phyloP scores from a whole-genome alignment of 2,888 invertebrate genomes.

The Craniophora ligustri region DNA sequence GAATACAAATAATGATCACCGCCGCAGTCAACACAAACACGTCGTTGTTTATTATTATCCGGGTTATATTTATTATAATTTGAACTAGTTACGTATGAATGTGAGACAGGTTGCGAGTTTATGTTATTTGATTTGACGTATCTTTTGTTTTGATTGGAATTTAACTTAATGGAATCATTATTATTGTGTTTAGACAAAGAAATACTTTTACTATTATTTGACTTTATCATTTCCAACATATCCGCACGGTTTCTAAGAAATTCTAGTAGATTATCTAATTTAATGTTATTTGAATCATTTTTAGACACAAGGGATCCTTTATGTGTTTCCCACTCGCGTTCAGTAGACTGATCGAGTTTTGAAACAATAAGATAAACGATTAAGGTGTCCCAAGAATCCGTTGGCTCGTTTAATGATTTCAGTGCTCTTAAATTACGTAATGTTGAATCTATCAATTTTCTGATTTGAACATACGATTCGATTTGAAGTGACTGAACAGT shows the following conservation, averaged over 20 bases:
- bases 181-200: no score
- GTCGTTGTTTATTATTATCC: background rate
- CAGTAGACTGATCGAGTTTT: conserved; percentile 17
- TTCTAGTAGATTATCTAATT: conserved; percentile 5
- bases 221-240: conserved; percentile 10
- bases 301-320: conserved; percentile 1
- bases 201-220: no score
- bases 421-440: no score
- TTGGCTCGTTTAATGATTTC: no score
- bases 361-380: conserved; percentile 19
- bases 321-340: conserved; percentile 34
- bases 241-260: conserved; percentile 13
- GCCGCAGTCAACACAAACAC: background rate
- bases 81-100: background rate
- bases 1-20: conserved; percentile 12
- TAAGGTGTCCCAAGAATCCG: no score
- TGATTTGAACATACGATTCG: no score
- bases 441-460: no score
- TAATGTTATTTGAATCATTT: background rate
- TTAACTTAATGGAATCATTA: no score
- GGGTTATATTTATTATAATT: no score
- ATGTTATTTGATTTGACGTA: background rate
- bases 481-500: no score
- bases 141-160: background rate
- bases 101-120: background rate